These are phyloP conservation scores for Oscheius myriophilus DNA, from an alignment of 2,888 invertebrate species.

Conservation along the genomic window DNA sequence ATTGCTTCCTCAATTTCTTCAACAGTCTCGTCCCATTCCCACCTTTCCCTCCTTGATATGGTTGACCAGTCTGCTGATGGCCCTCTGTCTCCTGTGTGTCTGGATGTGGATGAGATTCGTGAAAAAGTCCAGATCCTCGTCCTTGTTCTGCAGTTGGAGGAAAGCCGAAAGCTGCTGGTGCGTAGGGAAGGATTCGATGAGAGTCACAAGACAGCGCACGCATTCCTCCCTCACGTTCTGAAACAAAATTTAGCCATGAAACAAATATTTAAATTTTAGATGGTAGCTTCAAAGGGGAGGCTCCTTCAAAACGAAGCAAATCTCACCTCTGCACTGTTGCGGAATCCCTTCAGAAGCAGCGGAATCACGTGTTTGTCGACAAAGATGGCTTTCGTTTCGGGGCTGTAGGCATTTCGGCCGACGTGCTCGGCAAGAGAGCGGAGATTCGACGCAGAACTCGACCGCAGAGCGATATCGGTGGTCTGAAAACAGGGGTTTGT, in stretches of 20 bases:
- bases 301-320: not conserved
- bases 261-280: too few species aligned
- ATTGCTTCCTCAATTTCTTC: too few species aligned
- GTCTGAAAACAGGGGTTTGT: constrained; percentile 34
- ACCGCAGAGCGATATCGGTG: constrained; percentile 55
- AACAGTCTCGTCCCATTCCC: too few species aligned
- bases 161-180: constrained; percentile 70
- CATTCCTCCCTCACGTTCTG: constrained; percentile 82
- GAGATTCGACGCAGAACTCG: constrained; percentile 47
- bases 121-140: constrained; percentile 84
- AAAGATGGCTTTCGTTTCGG: constrained; percentile 2
- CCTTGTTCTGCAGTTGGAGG: constrained; percentile 42
- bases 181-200: constrained; percentile 72
- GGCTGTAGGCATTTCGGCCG: not conserved
- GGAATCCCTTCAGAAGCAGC: constrained; percentile 43
- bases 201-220: constrained; percentile 81
- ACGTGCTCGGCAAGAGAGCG: constrained; percentile 35
- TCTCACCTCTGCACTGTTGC: constrained; percentile 38
- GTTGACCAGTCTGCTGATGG: constrained; percentile 78
- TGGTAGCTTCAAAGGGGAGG: too few species aligned
- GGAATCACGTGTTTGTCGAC: constrained; percentile 45
- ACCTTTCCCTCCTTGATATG: constrained; percentile 66
- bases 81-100: constrained; percentile 84
- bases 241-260: too few species aligned
- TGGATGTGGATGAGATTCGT: constrained; percentile 85